Conservation (phyloP, 2,113 vertebrate genomes). For the Aspidoscelis tigris region DNA sequence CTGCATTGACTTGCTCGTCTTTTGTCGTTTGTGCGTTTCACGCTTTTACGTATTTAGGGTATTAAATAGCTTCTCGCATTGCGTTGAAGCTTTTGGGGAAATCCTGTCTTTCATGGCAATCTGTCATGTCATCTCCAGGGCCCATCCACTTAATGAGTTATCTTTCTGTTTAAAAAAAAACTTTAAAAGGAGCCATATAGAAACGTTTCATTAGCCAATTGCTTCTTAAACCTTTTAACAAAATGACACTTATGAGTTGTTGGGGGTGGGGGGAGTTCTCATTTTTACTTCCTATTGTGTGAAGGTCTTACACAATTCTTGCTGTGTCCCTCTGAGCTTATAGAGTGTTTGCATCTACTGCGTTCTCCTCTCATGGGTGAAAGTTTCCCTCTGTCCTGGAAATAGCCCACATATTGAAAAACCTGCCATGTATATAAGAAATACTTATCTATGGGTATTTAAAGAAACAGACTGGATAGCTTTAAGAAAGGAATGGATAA, state of each 20-base stretch:
- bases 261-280: too few species aligned
- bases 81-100: conserved; percentile 49
- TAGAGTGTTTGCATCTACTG: too few species aligned
- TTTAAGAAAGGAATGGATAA: too few species aligned
- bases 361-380: too few species aligned
- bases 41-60: conserved; percentile 58
- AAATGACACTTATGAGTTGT: not conserved
- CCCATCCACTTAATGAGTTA: conserved; percentile 65
- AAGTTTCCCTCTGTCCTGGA: too few species aligned
- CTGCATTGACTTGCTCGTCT: not conserved
- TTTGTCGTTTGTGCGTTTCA: conserved; percentile 26
- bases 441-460: too few species aligned
- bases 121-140: conserved; percentile 23
- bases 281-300: too few species aligned
- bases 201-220: conserved; percentile 66
- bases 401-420: too few species aligned
- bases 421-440: too few species aligned
- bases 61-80: conserved; percentile 58
- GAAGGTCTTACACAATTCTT: too few species aligned
- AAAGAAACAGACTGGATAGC: too few species aligned
- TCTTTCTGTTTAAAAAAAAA: conserved; percentile 52
- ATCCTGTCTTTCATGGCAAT: conserved; percentile 55
- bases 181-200: conserved; percentile 61
- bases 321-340: too few species aligned
- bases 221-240: conserved; percentile 62